Evolutionary conservation across 2,888 invertebrate species (phyloP), one percentile per base, ranked within the genome.

Genomic region (Diplazon laetatorius): DNA sequence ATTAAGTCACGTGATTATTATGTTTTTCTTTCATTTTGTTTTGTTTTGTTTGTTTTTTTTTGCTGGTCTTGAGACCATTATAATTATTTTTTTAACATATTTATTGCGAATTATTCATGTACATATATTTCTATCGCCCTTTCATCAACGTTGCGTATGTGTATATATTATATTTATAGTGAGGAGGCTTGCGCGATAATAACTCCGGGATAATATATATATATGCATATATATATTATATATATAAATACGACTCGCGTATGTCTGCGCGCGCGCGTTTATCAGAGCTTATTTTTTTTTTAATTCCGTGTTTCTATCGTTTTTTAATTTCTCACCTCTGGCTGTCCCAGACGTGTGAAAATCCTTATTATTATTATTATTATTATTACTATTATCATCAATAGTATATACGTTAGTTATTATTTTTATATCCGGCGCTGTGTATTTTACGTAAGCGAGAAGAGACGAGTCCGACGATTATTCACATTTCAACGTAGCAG

Each of bases 231-330:
- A 5, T 30, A 30, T 30, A 30, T 30, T 30, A 30, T 30, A 30
- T 6, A 84, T 85, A 72, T 68, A 72, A 84, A 86, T 79, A n/a
- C n/a, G n/a, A n/a, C 83, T 87, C 83, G 82, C 77, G 80, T 80
- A 78, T 72, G 30, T 50, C 52, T 46, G 55, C 55, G 39, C 60
- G 30, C 60, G 65, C 59, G 52, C 72, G 44, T 50, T 73, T 69
- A 48, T 76, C 76, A 76, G 76, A 76, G 79, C 76, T 75, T 79
- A 76, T 52, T 66, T 44, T 77, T 73, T 16, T 48, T 60, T 50
- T 39, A 50, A 50, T 57, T 78, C 39, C 69, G 46, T 39, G 30
- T 18, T 73, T 44, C 12, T 46, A 25, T 50, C 20, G 37, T 46
- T 44, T 18, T 22, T 18, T 60, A n/a, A 52, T 25, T 18, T 35